Evolutionary conservation across 2,113 vertebrate species (phyloP), one percentile per base, ranked within the genome.

Genomic region (Osmerus mordax): DNA sequence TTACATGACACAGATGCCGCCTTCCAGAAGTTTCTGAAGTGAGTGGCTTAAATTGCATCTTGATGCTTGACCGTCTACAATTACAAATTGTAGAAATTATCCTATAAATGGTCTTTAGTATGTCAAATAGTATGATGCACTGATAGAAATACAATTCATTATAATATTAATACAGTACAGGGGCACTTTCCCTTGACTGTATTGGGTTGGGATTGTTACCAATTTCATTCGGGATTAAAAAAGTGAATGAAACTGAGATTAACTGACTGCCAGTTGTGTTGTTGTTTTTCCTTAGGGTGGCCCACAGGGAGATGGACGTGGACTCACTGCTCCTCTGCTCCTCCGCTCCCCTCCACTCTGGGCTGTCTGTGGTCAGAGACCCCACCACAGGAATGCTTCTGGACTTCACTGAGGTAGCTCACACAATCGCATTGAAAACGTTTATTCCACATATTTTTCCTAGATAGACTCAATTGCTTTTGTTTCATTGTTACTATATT

Each of bases 371-470:
- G 3, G 89, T 96, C 70, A 91, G 96, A 89, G 94, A 97, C 74
- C 93, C 94, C 1, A 95, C 95, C 63, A 96, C 95, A 8, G 96
- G 96, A 18, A 92, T 94, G 88, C 89, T 97, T 32, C 90, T 93
- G 78, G 93, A 93, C 82, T 96, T 95, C 75, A 92, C 90, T 68
- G 96, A 97, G 94, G 96, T 97, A 78, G 29, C 13, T 61, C 65
- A 72, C 25, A 3, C 25, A 28, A 53, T 21, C 59, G 14, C 25
- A 15, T 3, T 3, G 6, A 2, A 56, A 3, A 56, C 14, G 16
- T 6, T n/a, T 56, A 15, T 56, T 15, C 3, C 3, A 56, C n/a
- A n/a, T 18, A 5, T 0, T n/a, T 3, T 18, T 53, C 67, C 62
- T 23, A 23, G 68, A 29, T 21, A 65, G 19, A 4, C 19, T 25